Conservation (phyloP, 2,113 vertebrate genomes). For the Solea senegalensis region DNA sequence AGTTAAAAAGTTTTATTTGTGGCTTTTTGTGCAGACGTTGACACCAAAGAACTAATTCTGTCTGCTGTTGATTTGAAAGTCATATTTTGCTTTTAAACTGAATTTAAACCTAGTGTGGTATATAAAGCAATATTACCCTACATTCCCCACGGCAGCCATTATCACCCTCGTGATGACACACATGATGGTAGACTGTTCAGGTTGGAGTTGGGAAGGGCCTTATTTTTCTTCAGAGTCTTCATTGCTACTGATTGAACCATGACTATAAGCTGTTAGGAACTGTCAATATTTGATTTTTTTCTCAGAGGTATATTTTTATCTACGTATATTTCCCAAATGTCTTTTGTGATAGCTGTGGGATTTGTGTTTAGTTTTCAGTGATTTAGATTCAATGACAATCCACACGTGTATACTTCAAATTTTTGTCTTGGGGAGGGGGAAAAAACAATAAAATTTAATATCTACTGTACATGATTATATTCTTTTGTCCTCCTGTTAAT, state of each 20-base stretch:
- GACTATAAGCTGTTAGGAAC: constrained; percentile 69
- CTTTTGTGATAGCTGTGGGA: constrained; percentile 57
- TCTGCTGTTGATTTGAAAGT: constrained; percentile 17
- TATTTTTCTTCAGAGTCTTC: constrained; percentile 57
- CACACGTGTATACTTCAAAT: constrained; percentile 53
- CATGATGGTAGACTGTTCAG: constrained; percentile 9
- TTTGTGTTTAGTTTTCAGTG: constrained; percentile 61
- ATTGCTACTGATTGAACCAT: constrained; percentile 63
- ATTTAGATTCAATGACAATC: constrained; percentile 55
- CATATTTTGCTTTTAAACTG: constrained; percentile 3
- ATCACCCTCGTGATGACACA: constrained; percentile 21
- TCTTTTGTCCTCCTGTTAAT: too few species aligned
- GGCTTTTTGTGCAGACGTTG: constrained; percentile 28
- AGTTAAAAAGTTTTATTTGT: constrained; percentile 13
- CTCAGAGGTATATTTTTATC: constrained; percentile 76
- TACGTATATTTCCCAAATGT: constrained; percentile 64
- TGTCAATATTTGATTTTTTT: constrained; percentile 60
- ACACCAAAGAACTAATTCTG: constrained; percentile 66
- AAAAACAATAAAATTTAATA: too few species aligned
- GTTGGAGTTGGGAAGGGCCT: constrained; percentile 17
- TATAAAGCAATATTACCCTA: constrained; percentile 48
- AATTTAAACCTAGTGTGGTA: constrained; percentile 14
- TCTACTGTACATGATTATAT: too few species aligned
- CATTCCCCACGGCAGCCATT: constrained; percentile 53
- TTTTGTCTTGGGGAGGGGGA: not conserved